A percentile compares a stretch with the other conserved stretches of the same genome.
Conservation (phyloP, 1,140 invertebrate genomes). For the Tyrophagus putrescentiae region DNA sequence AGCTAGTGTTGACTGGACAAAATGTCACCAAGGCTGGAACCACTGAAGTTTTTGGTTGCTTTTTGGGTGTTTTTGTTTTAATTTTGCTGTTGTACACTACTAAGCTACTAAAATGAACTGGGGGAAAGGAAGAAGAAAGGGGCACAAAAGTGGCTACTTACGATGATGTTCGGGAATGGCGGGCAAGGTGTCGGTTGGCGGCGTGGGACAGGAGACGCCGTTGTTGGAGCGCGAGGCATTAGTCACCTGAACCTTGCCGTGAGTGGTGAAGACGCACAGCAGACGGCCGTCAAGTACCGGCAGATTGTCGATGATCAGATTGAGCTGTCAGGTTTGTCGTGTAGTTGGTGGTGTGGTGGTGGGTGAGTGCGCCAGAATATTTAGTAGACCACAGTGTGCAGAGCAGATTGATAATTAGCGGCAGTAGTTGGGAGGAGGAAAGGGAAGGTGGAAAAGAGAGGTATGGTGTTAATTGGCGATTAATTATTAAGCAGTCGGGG, state of each 20-base stretch:
- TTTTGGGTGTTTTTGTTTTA: not conserved
- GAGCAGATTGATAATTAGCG: too few relatives aligned
- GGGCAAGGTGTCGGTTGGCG: constrained; percentile 72
- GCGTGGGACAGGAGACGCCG: constrained; percentile 84
- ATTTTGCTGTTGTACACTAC: not conserved
- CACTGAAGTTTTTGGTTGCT: too few relatives aligned
- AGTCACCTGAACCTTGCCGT: constrained; percentile 73
- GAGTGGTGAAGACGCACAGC: constrained; percentile 77
- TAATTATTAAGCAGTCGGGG: too few relatives aligned
- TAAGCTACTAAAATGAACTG: not conserved
- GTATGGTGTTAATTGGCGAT: too few relatives aligned
- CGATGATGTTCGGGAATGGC: constrained; percentile 69
- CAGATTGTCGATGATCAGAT: constrained; percentile 78
- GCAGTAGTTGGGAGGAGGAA: too few relatives aligned
- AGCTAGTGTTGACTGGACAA: too few relatives aligned
- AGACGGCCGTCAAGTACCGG: constrained; percentile 73
- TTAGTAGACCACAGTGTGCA: not conserved
- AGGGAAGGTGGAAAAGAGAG: too few relatives aligned
- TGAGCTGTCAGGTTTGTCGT: constrained; percentile 40
- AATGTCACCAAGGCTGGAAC: too few relatives aligned
- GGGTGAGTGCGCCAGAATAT: not conserved
- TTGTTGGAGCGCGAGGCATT: constrained; percentile 73
- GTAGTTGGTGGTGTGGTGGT: not conserved
- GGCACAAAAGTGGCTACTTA: constrained; percentile 34
- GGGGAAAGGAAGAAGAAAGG: not conserved